Conservation (phyloP, 2,113 vertebrate genomes). For the Heliornis fulica region DNA sequence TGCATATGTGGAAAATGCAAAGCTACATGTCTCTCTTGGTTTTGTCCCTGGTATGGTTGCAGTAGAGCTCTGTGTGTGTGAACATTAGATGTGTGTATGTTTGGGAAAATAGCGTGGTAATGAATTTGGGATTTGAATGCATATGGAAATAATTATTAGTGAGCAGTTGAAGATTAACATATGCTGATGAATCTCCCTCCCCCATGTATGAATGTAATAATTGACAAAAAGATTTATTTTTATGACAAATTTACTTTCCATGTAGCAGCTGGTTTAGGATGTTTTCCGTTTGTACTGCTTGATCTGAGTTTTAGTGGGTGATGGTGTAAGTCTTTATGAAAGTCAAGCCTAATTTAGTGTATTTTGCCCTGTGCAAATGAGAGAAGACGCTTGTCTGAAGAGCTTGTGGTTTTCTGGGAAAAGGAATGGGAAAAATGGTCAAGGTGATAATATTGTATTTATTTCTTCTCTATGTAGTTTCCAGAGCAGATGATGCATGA, state of each 20-base stretch:
- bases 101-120: not conserved
- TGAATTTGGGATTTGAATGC: not conserved
- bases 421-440: not conserved
- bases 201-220: not conserved
- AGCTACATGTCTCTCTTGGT: not conserved
- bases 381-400: not conserved
- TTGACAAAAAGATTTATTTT: not conserved
- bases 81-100: not conserved
- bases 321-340: not conserved
- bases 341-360: rapidly evolving
- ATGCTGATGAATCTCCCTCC: not conserved
- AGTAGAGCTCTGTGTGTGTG: not conserved
- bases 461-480: not conserved
- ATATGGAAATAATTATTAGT: not conserved
- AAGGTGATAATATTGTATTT: not conserved
- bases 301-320: not conserved
- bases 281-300: not conserved
- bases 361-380: not conserved
- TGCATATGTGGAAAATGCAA: not conserved
- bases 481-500: not conserved
- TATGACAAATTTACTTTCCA: not conserved
- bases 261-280: rapidly evolving
- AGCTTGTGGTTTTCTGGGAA: not conserved
- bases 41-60: not conserved
- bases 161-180: not conserved